Evolutionary conservation across 92 coral and sea anemone genomes (phyloP).

Genomic region (Actinostola sp.): DNA sequence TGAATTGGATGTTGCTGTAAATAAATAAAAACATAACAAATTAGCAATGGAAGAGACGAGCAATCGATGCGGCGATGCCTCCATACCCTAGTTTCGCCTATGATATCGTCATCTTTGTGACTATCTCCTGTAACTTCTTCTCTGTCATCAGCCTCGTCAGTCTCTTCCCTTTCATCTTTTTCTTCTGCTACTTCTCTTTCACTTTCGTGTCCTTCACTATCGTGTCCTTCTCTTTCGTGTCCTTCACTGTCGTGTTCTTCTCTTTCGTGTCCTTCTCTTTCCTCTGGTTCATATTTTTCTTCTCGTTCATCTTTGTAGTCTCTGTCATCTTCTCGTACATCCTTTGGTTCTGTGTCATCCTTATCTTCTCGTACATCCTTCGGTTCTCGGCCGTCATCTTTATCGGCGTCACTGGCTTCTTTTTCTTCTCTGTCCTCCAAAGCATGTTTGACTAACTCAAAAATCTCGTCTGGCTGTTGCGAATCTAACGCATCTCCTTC

Average conservation of each 20-base stretch:
- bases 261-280: neutral
- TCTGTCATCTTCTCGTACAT: neutral
- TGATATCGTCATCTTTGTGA: slow-evolving; percentile 13
- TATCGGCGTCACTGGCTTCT: slow-evolving; percentile 12
- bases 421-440: slow-evolving; percentile 51
- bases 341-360: neutral
- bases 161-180: slow-evolving; percentile 4
- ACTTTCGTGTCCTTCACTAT: neutral
- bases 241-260: slow-evolving; percentile 1
- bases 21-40: neutral
- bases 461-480: slow-evolving; percentile 65
- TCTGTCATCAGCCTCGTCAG: slow-evolving; percentile 11
- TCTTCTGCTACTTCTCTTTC: slow-evolving; percentile 9
- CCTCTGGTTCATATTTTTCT: slow-evolving; percentile 5
- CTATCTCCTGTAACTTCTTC: neutral
- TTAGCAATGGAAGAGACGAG: neutral
- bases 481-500: slow-evolving; percentile 59
- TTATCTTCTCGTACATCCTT: neutral
- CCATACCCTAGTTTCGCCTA: slow-evolving; percentile 12
- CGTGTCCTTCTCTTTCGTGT: slow-evolving; percentile 7
- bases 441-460: slow-evolving; percentile 38
- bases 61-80: neutral
- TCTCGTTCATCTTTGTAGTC: neutral
- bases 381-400: slow-evolving; percentile 2
- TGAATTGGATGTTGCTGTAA: slow-evolving; percentile 40